phyloP scores from a whole-genome alignment of 2,888 invertebrate genomes.

The Pandemis cinnamomeana region DNA sequence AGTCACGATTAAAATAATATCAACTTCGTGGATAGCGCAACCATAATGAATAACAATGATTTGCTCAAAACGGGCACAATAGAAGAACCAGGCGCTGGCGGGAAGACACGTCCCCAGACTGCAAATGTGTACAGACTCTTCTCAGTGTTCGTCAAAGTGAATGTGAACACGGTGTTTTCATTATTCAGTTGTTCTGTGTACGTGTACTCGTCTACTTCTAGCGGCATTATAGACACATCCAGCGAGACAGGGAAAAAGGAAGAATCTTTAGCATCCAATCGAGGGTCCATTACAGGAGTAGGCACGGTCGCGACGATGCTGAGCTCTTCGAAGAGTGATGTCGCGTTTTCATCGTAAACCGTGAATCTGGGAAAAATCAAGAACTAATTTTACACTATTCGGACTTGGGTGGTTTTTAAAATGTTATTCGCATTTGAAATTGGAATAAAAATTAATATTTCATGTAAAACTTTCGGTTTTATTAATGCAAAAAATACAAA shows the following conservation, averaged over 20 bases:
- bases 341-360: conserved; percentile 66
- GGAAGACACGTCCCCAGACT: conserved; percentile 77
- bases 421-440: no score
- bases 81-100: conserved; percentile 25
- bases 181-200: conserved; percentile 51
- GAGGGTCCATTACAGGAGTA: conserved; percentile 54
- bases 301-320: conserved; percentile 73
- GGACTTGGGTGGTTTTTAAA: no score
- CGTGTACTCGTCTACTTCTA: conserved; percentile 64
- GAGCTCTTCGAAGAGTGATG: conserved; percentile 76
- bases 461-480: no score
- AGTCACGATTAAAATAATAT: not conserved
- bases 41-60: conserved; percentile 1
- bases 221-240: conserved; percentile 76
- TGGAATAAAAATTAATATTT: no score
- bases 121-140: conserved; percentile 78
- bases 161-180: conserved; percentile 50
- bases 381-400: not conserved
- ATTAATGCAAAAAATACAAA: no score
- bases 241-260: conserved; percentile 80
- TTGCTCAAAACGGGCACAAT: conserved; percentile 22
- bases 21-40: not conserved
- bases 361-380: conserved; percentile 67
- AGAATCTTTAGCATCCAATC: conserved; percentile 60
- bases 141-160: conserved; percentile 53